Base-by-base conservation (phyloP, 2,888 invertebrate genomes). In the Epirrhoe tristata region DNA sequence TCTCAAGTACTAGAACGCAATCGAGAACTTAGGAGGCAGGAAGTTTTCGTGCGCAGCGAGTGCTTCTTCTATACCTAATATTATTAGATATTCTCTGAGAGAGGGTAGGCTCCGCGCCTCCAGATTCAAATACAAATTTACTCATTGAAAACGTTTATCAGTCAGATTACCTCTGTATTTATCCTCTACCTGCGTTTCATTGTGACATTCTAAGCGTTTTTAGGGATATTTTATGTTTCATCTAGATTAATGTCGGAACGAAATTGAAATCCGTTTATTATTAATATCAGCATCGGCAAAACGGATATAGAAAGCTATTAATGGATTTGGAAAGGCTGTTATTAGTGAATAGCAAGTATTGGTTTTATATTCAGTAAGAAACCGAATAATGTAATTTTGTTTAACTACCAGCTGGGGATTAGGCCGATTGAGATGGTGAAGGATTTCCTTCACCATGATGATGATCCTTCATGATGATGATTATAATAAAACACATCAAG, bases 71-170 rank as follows among this genome's bases (percentile, higher is more conserved):
- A n/a, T n/a, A n/a, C 24, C 24, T 24, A 24, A 24, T 24, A 3
- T 24, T 24, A 24, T 24, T 24, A 24, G 3, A 24, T 24, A 24
- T 24, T 24, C 24, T 24, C 48, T 57, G 14, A 51, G 58, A 34
- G 65, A 64, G 53, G 50, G 64, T 64, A 36, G 31, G 34, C 76
- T 73, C 60, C 67, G 70, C 74, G 50, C 50, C 67, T 66, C 57
- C 76, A 84, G 84, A 89, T 88, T 90, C 87, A 89, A 89, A 87
- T 86, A 88, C 85, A 88, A 88, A 88, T 88, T 86, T 81, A 84
- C 84, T 88, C 87, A 88, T 87, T 87, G 87, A 85, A 87, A 86
- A 80, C 85, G 85, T 84, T 88, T 85, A 82, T 81, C 81, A 82
- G 82, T 74, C 73, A 82, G 84, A 84, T 88, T 86, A 88, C 84